These are phyloP conservation scores for Apeltes quadracus DNA, from an alignment of 2,113 vertebrate genomes.

Conservation along the genomic window DNA sequence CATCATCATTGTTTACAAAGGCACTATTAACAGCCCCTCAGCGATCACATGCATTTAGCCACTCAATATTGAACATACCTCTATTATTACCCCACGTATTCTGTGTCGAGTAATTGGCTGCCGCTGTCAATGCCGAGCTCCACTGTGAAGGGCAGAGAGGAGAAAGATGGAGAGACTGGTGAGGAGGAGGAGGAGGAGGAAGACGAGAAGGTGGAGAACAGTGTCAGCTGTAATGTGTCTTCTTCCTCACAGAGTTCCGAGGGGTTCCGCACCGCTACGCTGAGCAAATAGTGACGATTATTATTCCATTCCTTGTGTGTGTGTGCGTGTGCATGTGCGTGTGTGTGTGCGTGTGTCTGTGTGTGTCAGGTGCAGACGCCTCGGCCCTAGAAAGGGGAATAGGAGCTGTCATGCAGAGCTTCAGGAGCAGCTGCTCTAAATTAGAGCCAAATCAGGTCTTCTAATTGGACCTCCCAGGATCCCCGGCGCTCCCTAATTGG, in stretches of 20 bases:
- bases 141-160: background rate
- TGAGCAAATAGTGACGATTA: slow-evolving; percentile 54
- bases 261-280: slow-evolving; percentile 40
- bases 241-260: slow-evolving; percentile 39
- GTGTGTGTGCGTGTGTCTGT: background rate
- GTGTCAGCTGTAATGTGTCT: slow-evolving; percentile 34
- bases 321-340: slow-evolving; percentile 20
- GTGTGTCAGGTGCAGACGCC: slow-evolving; percentile 25
- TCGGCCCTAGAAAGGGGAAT: slow-evolving; percentile 36
- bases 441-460: slow-evolving; percentile 66
- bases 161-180: background rate
- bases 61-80: slow-evolving; percentile 20
- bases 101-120: background rate
- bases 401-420: slow-evolving; percentile 45
- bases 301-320: slow-evolving; percentile 32
- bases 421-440: slow-evolving; percentile 67
- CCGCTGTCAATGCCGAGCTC: background rate
- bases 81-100: background rate
- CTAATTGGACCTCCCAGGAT: slow-evolving; percentile 70
- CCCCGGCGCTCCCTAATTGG: slow-evolving; percentile 55
- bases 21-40: background rate
- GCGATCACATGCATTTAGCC: background rate
- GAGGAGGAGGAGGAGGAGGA: background rate
- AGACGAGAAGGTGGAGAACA: slow-evolving; percentile 6
- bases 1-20: background rate